Conservation (phyloP, 2,113 vertebrate species). For the Micronycteris hirsuta region DNA sequence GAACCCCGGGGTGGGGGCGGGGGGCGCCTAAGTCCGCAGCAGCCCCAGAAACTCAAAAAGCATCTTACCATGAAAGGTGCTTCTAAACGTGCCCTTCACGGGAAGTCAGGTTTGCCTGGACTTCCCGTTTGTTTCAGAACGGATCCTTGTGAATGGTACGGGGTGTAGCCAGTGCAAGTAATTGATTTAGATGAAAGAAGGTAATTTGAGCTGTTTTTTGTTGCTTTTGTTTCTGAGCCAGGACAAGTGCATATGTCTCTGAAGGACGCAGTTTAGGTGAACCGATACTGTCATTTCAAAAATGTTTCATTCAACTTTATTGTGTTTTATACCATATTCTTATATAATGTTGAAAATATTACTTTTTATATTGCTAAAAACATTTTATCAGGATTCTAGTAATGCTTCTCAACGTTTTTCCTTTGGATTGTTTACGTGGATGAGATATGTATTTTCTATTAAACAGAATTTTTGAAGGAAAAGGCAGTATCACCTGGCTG, state of each 20-base stretch:
- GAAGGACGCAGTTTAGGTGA: not conserved
- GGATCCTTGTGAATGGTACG: not conserved
- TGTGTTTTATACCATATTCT: not conserved
- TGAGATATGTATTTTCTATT: slow-evolving; percentile 17
- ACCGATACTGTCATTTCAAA: not conserved
- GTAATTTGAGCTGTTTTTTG: not conserved
- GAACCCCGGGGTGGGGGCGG: no score
- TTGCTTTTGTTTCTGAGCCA: not conserved
- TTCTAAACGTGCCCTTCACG: no score
- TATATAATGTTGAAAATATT: not conserved
- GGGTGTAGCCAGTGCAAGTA: not conserved
- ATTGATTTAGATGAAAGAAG: not conserved
- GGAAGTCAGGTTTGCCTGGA: no score
- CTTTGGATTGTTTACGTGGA: not conserved
- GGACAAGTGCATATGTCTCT: not conserved
- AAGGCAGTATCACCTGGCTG: not conserved
- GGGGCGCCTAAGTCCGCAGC: no score
- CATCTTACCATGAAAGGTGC: not conserved
- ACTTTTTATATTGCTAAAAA: not conserved
- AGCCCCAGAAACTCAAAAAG: no score
- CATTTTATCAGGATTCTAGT: not conserved
- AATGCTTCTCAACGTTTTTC: not conserved
- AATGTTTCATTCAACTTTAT: not conserved
- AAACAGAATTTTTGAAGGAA: slow-evolving; percentile 39
- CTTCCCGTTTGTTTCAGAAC: not conserved